Percentiles rank a stretch among this genome's conserved stretches.
Conservation (phyloP, 2,113 vertebrate species). For the Chauna torquata region DNA sequence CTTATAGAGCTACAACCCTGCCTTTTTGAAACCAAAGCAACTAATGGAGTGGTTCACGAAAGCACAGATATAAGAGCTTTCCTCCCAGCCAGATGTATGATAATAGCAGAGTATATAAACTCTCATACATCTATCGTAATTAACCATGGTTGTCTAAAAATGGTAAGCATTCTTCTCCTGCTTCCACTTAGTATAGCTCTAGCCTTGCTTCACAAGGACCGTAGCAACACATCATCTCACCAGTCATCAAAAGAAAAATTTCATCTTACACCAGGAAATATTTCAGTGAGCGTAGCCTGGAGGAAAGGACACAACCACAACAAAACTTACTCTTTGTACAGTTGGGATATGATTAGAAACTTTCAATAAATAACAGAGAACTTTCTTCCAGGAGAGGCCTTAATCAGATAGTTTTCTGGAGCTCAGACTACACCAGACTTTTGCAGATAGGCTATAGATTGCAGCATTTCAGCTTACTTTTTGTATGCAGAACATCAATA, state of each 20-base stretch:
- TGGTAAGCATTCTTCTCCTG: neutral
- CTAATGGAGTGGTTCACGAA: neutral
- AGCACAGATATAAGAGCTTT: neutral
- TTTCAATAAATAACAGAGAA: neutral
- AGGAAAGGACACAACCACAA: neutral
- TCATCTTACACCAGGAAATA: neutral
- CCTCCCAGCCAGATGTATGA: neutral
- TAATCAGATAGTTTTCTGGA: neutral
- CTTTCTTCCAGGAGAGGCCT: neutral
- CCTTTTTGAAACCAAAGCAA: neutral
- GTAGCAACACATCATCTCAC: rapidly evolving
- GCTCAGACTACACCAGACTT: neutral
- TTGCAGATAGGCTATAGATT: neutral
- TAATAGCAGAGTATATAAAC: neutral
- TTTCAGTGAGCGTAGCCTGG: neutral
- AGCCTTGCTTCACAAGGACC: neutral
- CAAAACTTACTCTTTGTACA: neutral
- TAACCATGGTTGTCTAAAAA: neutral
- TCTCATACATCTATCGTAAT: neutral
- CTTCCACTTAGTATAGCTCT: neutral
- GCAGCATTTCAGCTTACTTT: neutral
- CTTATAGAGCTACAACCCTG: neutral
- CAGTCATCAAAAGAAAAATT: neutral
- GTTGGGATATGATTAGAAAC: neutral
- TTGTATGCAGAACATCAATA: neutral